These are phyloP conservation scores for Holothuria scabra DNA, from an alignment of 53 echinoderm and acorn worm genomes.

Conservation along the genomic window DNA sequence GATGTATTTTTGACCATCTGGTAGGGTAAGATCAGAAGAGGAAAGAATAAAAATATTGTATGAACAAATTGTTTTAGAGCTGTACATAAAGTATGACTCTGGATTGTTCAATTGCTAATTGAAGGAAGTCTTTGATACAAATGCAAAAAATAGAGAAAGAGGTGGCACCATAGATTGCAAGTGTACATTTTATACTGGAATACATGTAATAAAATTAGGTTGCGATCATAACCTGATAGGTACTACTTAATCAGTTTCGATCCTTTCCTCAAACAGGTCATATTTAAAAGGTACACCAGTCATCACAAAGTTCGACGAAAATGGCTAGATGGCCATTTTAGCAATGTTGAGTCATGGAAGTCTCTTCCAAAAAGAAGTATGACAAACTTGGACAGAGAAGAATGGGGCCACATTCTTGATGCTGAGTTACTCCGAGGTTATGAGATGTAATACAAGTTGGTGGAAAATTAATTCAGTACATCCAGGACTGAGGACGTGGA, in stretches of 20 bases:
- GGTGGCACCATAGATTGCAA: neutral
- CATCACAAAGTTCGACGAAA: constrained; percentile 26
- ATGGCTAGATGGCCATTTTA: constrained; percentile 1
- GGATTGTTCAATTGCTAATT: no score
- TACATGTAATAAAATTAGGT: neutral
- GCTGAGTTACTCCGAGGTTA: neutral
- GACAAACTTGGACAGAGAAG: neutral
- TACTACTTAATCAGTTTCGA: no score
- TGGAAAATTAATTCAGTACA: no score
- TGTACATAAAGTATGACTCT: no score
- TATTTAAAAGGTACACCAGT: neutral
- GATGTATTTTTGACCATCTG: no score
- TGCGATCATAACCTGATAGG: no score
- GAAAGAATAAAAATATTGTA: no score
- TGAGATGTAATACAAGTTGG: neutral
- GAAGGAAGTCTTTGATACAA: no score
- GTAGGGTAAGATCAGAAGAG: no score
- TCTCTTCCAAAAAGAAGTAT: constrained; percentile 13
- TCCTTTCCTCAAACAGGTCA: neutral
- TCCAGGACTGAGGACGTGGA: no score
- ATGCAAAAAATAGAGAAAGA: neutral
- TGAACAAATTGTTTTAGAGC: no score
- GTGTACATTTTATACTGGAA: neutral
- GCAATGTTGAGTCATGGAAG: neutral
- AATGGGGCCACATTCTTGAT: constrained; percentile 17